phyloP scores from a whole-genome alignment of 2,113 vertebrate species.

The Leptocoma aspasia region DNA sequence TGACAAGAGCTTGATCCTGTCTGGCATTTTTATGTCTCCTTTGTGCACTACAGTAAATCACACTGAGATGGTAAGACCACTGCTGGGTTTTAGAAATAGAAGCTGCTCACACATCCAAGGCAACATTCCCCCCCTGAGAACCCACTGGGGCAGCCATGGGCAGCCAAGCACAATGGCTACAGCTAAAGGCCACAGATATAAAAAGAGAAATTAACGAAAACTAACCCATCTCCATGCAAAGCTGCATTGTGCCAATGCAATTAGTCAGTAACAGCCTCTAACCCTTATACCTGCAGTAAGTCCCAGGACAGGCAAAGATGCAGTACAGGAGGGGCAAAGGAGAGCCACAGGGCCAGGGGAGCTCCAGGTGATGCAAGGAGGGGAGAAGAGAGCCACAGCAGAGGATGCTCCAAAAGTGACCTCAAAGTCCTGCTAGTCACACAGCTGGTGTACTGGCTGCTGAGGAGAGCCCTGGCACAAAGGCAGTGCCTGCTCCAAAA shows the following conservation, averaged over 20 bases:
- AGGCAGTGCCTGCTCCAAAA: neutral
- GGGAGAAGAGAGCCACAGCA: neutral
- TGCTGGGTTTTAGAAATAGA: neutral
- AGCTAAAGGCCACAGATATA: neutral
- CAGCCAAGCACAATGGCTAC: neutral
- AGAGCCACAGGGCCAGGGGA: neutral
- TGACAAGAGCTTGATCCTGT: neutral
- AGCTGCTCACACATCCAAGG: neutral
- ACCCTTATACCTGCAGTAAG: neutral
- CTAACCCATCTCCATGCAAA: neutral
- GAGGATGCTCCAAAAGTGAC: neutral
- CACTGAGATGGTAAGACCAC: neutral
- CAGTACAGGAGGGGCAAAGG: neutral
- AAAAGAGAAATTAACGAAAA: neutral
- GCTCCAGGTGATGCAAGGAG: neutral
- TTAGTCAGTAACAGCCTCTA: neutral
- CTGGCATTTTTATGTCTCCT: neutral
- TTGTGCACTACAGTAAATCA: neutral
- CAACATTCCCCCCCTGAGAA: neutral
- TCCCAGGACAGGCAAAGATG: neutral
- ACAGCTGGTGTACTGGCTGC: neutral
- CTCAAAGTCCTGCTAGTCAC: neutral
- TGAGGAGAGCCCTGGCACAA: neutral
- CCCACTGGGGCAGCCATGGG: accelerated
- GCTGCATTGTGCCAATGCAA: neutral